Base-by-base conservation (phyloP, 1,140 invertebrate genomes). In the Drosophila subpulchrella region DNA sequence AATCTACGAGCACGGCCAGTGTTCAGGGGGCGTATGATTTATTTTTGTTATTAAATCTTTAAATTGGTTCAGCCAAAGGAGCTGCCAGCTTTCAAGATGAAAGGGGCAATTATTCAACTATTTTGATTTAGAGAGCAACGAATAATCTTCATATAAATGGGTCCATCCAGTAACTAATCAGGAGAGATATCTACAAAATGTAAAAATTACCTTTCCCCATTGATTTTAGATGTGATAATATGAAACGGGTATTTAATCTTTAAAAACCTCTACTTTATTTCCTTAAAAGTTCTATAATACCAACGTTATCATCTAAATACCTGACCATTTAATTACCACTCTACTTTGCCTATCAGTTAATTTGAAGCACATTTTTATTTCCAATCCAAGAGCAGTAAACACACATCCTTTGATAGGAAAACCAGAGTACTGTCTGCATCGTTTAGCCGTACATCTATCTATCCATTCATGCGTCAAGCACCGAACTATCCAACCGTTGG, bases 1-100 rank as follows among this genome's bases (percentile, higher is more conserved):
- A 89, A 88, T 73, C 51, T 59, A 42, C 42, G 54, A 58, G 65
- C 50, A 60, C 41, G 24, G 30, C 41, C 59, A 50, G 20, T 17
- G 62, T 70, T 57, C 70, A 68, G 57, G 59, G 74, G 83, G 75
- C 75, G 67, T 73, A 79, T 88, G 83, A 86, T 86, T 86, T 86
- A 86, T 88, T 76, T 88, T 82, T 78, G 71, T 73, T 88, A 88
- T 88, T 78, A 88, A 71, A 73, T 73, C 71, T 73, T 84, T 67
- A 80, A 84, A 72, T 80, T 75, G 54, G 38, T 73, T 57, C 15
- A n/a, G 71, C n/a, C 11, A 44, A 24, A 46, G 39, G 32, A 56
- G 53, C 5, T 32, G 13, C 10, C 4, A 38, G 15, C 10, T 24
- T 36, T 17, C 15, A 12, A 30, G 46, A 10, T 13, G 10, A 34